Evolutionary conservation across 2,113 vertebrate species (phyloP).

Genomic region (Illadopsis cleaveri): DNA sequence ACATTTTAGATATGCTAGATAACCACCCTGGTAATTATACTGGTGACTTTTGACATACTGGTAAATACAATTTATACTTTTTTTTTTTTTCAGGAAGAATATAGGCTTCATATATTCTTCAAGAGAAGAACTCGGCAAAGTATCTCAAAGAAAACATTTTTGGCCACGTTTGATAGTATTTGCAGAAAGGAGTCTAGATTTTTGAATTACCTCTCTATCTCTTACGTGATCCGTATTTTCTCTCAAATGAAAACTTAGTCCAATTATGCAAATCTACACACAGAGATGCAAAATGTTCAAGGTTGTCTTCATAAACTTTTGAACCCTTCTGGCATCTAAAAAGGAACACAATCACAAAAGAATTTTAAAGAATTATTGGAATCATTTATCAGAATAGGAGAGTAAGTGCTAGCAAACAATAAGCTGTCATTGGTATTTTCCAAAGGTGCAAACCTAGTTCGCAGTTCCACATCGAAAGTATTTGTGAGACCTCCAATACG

Average conservation of each 20-base stretch:
- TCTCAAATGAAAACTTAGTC: not conserved
- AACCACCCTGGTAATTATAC: not conserved
- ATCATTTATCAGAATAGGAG: slow-evolving; percentile 8
- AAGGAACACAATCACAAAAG: not conserved
- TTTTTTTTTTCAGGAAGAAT: not conserved
- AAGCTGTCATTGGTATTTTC: slow-evolving; percentile 30
- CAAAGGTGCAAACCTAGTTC: slow-evolving; percentile 1
- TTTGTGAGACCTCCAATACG: slow-evolving; percentile 50
- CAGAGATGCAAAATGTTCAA: not conserved
- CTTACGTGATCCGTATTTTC: accelerated
- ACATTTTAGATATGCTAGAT: not conserved
- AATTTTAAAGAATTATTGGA: slow-evolving; percentile 26
- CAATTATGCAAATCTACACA: not conserved
- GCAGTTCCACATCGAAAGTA: not conserved
- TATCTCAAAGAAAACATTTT: not conserved
- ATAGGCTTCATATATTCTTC: not conserved
- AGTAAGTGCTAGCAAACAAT: slow-evolving; percentile 58
- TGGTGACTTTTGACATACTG: not conserved
- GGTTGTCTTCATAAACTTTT: slow-evolving; percentile 21
- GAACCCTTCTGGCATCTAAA: not conserved
- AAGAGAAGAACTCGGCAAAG: not conserved
- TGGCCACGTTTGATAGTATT: not conserved
- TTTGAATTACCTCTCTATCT: not conserved
- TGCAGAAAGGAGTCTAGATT: not conserved
- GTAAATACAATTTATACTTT: not conserved